Percentiles rank a stretch among this genome's conserved stretches.
Evolutionary conservation across 2,797 vertebrate species (phyloP).

Genomic region (Etheostoma perlongum): DNA sequence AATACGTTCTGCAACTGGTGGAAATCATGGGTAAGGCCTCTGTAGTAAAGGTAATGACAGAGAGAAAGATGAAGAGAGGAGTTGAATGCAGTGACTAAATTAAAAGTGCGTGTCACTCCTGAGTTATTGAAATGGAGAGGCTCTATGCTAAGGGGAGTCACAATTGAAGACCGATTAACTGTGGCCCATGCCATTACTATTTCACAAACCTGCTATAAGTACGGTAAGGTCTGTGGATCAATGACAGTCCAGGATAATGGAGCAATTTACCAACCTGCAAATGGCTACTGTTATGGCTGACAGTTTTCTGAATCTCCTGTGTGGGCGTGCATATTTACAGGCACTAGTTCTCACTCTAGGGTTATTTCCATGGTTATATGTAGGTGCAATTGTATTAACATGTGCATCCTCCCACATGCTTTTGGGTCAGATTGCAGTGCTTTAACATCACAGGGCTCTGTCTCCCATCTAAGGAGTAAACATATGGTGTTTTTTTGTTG

Average conservation of each 20-base stretch:
- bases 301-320: slow-evolving; percentile 29
- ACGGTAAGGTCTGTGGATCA: slow-evolving; percentile 53
- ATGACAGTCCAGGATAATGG: slow-evolving; percentile 65
- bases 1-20: too few species aligned
- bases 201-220: slow-evolving; percentile 67
- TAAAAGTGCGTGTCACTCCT: slow-evolving; percentile 34
- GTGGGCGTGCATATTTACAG: slow-evolving; percentile 66
- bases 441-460: slow-evolving; percentile 5
- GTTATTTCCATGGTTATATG: slow-evolving; percentile 48
- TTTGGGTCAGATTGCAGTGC: slow-evolving; percentile 8
- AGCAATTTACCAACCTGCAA: slow-evolving; percentile 70
- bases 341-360: slow-evolving; percentile 23
- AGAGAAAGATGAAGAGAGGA: background rate
- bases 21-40: background rate
- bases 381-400: slow-evolving; percentile 19
- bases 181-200: slow-evolving; percentile 64
- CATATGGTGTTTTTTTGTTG: slow-evolving; percentile 45
- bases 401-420: slow-evolving; percentile 31
- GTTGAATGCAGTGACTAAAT: slow-evolving; percentile 8
- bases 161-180: slow-evolving; percentile 65
- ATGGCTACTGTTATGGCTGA: slow-evolving; percentile 41
- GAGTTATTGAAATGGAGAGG: slow-evolving; percentile 57
- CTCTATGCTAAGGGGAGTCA: slow-evolving; percentile 23
- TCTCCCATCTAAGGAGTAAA: slow-evolving; percentile 34
- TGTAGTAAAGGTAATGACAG: background rate